A percentile compares a stretch with the other conserved stretches of the same genome.
phyloP scores from a whole-genome alignment of 2,888 invertebrate species.

The Eupsilia transversa region DNA sequence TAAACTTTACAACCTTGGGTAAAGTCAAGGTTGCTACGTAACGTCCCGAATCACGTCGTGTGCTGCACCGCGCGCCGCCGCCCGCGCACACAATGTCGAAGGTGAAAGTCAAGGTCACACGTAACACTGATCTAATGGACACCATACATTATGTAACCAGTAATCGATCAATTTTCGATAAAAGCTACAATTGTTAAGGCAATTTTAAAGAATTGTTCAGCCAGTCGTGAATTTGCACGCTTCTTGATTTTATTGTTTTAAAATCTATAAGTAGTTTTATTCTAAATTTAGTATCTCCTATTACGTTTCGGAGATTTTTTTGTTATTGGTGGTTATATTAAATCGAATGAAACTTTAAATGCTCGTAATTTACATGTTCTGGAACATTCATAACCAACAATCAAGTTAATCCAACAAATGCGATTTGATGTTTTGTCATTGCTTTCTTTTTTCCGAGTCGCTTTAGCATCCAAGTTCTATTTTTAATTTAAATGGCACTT shows the following conservation, averaged over 20 bases:
- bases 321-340: constrained; percentile 2
- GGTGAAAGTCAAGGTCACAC: constrained; percentile 83
- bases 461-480: background rate
- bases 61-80: constrained; percentile 47
- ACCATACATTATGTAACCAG: constrained; percentile 74
- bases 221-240: constrained; percentile 38
- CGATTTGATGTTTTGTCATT: background rate
- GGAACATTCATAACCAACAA: constrained; percentile 11
- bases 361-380: constrained; percentile 12
- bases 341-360: constrained; percentile 15
- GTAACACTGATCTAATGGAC: constrained; percentile 70
- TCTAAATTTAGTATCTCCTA: constrained; percentile 22
- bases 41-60: constrained; percentile 73
- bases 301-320: constrained; percentile 17
- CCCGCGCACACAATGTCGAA: constrained; percentile 72
- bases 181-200: constrained; percentile 45
- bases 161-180: constrained; percentile 59
- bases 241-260: constrained; percentile 50
- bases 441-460: background rate
- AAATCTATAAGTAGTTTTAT: constrained; percentile 23
- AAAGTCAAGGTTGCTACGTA: constrained; percentile 76
- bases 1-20: constrained; percentile 63
- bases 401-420: background rate
- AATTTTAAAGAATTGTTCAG: constrained; percentile 47
- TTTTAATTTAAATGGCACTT: background rate